Base-by-base conservation (phyloP, 2,797 vertebrate species). In the Diplodus puntazzo region DNA sequence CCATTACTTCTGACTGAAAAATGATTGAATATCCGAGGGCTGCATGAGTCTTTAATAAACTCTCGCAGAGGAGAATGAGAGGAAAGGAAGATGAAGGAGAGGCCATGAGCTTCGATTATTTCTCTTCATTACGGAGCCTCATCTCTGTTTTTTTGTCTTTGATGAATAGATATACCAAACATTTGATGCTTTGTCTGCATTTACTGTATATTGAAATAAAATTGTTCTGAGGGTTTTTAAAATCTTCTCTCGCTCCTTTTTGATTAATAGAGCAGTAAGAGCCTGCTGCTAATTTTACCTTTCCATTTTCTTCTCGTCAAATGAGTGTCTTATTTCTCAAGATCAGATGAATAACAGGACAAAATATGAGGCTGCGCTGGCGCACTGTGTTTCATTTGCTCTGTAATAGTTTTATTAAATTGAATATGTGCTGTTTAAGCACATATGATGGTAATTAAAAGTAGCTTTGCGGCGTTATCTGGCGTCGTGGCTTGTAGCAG, bases 11-110 rank as follows among this genome's bases (percentile, higher is more conserved):
- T 77, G 75, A 85, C 82, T 91, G 85, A 83, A 82, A 81, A 83
- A 78, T 91, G 80, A 92, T 93, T 90, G 86, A 92, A 91, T 88
- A 87, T 90, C 85, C 88, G 90, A 90, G 89, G 90, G 88, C 88
- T 90, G 72, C 61, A 16, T 48, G 72, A 75, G 82, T 84, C 87
- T 91, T 89, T 85, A 92, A 91, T 92, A 88, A 91, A 91, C 87
- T 86, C 85, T 52, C 64, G 64, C 77, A 77, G 75, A 84, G 73
- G 81, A 75, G 69, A 89, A 88, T 75, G 69, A 89, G 88, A 87
- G 76, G 74, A 88, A 84, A 83, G 82, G 70, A 79, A 66, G 73
- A 85, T 84, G 82, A 91, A 89, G 62, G 72, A 88, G 86, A 84
- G 67, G 70, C 86, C 83, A 87, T 83, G 80, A 81, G 84, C 61